A percentile compares a stretch with the other conserved stretches of the same genome.
These are phyloP conservation scores for Alentia gelatinosa DNA, from an alignment of 2,888 invertebrate species.

Conservation along the genomic window DNA sequence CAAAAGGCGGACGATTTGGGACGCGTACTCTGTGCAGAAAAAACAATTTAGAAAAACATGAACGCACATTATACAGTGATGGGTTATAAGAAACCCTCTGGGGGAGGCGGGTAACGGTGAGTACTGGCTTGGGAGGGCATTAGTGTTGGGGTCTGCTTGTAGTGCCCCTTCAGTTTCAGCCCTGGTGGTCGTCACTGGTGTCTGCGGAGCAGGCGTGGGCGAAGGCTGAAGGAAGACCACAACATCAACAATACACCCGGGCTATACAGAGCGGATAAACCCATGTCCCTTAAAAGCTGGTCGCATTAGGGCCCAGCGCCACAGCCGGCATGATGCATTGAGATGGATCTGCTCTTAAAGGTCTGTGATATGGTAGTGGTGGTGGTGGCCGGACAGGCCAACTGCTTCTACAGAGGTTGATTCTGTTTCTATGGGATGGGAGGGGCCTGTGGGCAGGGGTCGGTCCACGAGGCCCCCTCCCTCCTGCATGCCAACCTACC, in stretches of 20 bases:
- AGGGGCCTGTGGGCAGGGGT: background rate
- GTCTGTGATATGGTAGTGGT: background rate
- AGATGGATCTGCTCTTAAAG: conserved; percentile 43
- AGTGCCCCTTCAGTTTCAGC: no score
- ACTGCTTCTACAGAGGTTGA: background rate
- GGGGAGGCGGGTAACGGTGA: no score
- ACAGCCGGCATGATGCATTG: background rate
- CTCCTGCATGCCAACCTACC: no score
- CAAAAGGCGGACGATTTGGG: no score
- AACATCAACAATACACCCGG: conserved; percentile 36
- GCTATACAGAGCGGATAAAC: conserved; percentile 19
- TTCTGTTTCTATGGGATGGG: conserved; percentile 7
- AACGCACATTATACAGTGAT: no score
- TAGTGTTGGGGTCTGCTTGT: no score
- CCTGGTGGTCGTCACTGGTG: no score
- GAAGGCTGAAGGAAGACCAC: background rate
- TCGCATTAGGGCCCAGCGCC: background rate
- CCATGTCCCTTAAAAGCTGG: conserved; percentile 29
- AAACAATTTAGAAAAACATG: no score
- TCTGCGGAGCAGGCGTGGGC: background rate
- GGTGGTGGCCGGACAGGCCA: background rate
- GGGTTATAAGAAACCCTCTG: no score
- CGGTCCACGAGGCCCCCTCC: background rate
- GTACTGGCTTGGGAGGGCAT: no score
- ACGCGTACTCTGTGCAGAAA: no score